Conservation (phyloP, 1,140 invertebrate genomes). For the Riptortus pedestris region DNA sequence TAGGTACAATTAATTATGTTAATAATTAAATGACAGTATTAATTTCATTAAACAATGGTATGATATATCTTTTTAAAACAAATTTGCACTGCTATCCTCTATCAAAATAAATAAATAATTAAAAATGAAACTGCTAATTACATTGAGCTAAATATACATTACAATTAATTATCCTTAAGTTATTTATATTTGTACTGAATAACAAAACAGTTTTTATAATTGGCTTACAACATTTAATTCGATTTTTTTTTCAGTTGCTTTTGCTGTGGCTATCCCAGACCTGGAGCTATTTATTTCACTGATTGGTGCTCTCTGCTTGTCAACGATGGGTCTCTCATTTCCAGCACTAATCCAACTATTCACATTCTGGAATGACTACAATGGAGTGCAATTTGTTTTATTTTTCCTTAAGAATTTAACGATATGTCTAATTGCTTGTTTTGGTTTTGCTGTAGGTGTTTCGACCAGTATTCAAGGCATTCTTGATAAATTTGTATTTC, state of each 20-base stretch:
- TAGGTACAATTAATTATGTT: too few relatives aligned
- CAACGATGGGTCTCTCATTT: constrained; percentile 68
- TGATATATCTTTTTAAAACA: too few relatives aligned
- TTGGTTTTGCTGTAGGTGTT: constrained; percentile 58
- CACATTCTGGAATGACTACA: constrained; percentile 47
- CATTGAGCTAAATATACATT: too few relatives aligned
- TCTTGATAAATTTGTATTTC: constrained; percentile 34
- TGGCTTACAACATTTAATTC: too few relatives aligned
- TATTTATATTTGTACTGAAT: too few relatives aligned
- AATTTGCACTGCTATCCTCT: too few relatives aligned
- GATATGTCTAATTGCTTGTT: constrained; percentile 47
- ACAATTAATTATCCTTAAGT: too few relatives aligned
- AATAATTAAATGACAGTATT: too few relatives aligned
- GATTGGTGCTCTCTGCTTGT: constrained; percentile 74
- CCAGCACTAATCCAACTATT: constrained; percentile 71
- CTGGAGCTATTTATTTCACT: constrained; percentile 75
- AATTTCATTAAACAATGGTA: too few relatives aligned
- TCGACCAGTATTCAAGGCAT: constrained; percentile 55
- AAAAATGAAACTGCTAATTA: too few relatives aligned
- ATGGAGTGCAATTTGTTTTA: constrained; percentile 36
- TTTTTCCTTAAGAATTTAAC: constrained; percentile 49
- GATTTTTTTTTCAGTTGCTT: constrained; percentile 48
- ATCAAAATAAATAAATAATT: too few relatives aligned
- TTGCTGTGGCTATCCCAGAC: constrained; percentile 67
- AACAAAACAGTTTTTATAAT: too few relatives aligned